Evolutionary conservation across 2,888 invertebrate species (phyloP).

Genomic region (Phyllotreta striolata): DNA sequence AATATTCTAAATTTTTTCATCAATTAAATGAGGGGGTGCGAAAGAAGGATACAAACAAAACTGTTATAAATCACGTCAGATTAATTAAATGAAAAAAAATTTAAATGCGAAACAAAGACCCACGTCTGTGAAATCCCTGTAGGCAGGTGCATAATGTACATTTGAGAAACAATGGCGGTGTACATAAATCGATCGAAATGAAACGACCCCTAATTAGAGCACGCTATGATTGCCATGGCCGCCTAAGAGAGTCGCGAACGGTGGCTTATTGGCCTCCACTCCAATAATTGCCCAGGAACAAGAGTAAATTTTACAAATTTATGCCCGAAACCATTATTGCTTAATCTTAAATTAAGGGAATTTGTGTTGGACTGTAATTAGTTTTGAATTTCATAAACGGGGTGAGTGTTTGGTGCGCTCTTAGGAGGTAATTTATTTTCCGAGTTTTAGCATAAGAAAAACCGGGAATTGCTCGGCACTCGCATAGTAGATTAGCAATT

Average conservation of each 20-base stretch:
- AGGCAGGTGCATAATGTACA: conserved; percentile 44
- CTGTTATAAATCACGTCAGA: background rate
- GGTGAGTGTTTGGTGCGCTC: conserved; percentile 28
- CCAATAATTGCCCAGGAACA: conserved; percentile 50
- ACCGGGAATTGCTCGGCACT: conserved; percentile 17
- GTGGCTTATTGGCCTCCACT: conserved; percentile 39
- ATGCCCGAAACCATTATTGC: conserved; percentile 46
- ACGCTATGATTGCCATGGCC: conserved; percentile 41
- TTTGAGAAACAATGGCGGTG: conserved; percentile 45
- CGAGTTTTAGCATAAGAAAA: conserved; percentile 27
- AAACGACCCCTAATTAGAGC: conserved; percentile 55
- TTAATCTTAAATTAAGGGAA: conserved; percentile 45
- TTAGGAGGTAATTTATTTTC: conserved; percentile 29
- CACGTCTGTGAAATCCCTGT: conserved; percentile 28
- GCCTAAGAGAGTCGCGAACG: conserved; percentile 43
- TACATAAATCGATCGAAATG: conserved; percentile 57
- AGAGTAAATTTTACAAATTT: conserved; percentile 53
- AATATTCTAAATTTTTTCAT: too few relatives aligned
- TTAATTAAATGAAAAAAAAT: conserved; percentile 26
- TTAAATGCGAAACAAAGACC: conserved; percentile 17
- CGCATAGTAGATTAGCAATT: conserved; percentile 25
- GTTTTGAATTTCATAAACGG: conserved; percentile 38
- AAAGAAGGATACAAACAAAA: background rate
- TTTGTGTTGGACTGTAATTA: conserved; percentile 45
- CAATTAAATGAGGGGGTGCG: background rate